phyloP scores from a whole-genome alignment of 2,797 vertebrate genomes.

The Merluccius polli region DNA sequence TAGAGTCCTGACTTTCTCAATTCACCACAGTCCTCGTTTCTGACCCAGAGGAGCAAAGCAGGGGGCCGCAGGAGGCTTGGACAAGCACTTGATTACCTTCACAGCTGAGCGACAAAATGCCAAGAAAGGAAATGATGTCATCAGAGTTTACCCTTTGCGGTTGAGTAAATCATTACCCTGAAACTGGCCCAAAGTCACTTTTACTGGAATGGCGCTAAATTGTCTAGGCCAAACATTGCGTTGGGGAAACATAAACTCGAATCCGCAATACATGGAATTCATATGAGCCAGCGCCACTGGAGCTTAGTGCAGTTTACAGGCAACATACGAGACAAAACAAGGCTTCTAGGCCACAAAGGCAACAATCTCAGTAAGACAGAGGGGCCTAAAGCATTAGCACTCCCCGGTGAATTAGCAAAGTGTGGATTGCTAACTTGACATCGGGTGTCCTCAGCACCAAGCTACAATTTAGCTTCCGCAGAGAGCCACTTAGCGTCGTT shows the following conservation, averaged over 20 bases:
- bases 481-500: constrained; percentile 56
- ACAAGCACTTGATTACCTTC: constrained; percentile 68
- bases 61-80: constrained; percentile 37
- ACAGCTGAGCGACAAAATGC: constrained; percentile 66
- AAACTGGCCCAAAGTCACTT: constrained; percentile 51
- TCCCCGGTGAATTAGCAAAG: constrained; percentile 31
- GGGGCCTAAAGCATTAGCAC: constrained; percentile 29
- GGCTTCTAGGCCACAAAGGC: constrained; percentile 35
- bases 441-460: constrained; percentile 40
- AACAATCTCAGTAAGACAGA: constrained; percentile 40
- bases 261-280: constrained; percentile 55
- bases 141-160: constrained; percentile 62
- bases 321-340: constrained; percentile 50
- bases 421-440: constrained; percentile 42
- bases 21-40: constrained; percentile 21
- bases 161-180: constrained; percentile 67
- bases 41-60: not conserved
- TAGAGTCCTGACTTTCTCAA: constrained; percentile 42
- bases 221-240: constrained; percentile 53
- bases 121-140: constrained; percentile 73
- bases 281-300: constrained; percentile 45
- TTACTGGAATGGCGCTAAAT: constrained; percentile 48
- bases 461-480: constrained; percentile 51
- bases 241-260: constrained; percentile 59
- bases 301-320: constrained; percentile 50